Base-by-base conservation (phyloP, 2,113 vertebrate genomes). In the Sphaerodactylus townsendi region DNA sequence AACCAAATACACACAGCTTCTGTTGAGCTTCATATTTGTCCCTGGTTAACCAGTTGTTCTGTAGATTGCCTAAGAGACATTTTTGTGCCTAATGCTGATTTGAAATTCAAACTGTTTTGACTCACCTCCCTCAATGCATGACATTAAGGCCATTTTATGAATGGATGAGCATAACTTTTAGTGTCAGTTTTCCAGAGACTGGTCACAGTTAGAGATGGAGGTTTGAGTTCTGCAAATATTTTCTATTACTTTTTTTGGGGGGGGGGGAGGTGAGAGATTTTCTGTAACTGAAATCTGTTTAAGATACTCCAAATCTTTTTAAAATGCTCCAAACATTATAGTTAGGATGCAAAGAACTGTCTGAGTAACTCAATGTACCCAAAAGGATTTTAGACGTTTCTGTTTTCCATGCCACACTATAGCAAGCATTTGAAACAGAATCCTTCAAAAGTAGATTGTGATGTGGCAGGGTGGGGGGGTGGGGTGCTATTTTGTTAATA, bases 41-140 rank as follows among this genome's bases (percentile, higher is more conserved):
- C 10, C 9, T 5, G 4, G 0, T 21, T 3, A 10, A 66, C 3
- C 17, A 82, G 7, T 30, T 23, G 30, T 3, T 73, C 13, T 76
- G 50, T 7, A 30, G 37, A 86, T 69, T 59, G 48, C 65, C 65
- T 21, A 70, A 69, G 13, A 76, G 30, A n/a, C 48, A 81, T n/a
- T 76, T 77, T 56, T 76, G n/a, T 81, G 37, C 30, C 33, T 74
- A 86, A 48, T 46, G 2, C 23, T 48, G 37, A 59, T 28, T 65
- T 70, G 78, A 62, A 77, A 81, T 81, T 28, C 41, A 81, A 69
- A 68, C 72, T 81, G 65, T 53, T 59, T 59, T 81, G 72, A 69
- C 81, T 46, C 78, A 56, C 48, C 77, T 68, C 48, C 46, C 62
- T 5, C 30, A 69, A 30, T 30, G 39, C 35, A 76, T 73, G 48